Conservation (phyloP, 2,113 vertebrate species). For the Gadus chalcogrammus region DNA sequence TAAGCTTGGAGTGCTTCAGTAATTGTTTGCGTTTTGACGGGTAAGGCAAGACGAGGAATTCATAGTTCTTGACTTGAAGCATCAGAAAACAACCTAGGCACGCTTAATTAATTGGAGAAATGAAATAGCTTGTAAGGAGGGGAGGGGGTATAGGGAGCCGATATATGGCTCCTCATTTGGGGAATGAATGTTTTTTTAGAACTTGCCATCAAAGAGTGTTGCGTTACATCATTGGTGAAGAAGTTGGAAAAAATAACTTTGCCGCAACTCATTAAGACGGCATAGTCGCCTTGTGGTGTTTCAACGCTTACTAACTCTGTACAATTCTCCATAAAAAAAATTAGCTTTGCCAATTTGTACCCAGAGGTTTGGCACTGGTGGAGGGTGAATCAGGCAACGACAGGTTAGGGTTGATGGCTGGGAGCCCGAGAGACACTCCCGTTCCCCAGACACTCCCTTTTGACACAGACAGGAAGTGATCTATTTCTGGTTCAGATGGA, state of each 20-base stretch:
- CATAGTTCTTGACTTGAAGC: conserved; percentile 55
- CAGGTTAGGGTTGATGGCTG: neutral
- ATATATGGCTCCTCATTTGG: conserved; percentile 56
- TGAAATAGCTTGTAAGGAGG: conserved; percentile 51
- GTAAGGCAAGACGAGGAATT: conserved; percentile 40
- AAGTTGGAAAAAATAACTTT: neutral
- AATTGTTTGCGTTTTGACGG: conserved; percentile 69
- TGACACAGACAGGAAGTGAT: conserved; percentile 5
- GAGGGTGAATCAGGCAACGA: neutral
- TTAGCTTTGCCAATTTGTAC: neutral
- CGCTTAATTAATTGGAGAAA: conserved; percentile 61
- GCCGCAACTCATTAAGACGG: conserved; percentile 23
- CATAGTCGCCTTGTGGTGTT: neutral
- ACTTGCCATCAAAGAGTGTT: conserved; percentile 52
- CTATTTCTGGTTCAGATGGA: conserved; percentile 26
- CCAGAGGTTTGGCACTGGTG: conserved; percentile 14
- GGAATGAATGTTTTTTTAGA: conserved; percentile 54
- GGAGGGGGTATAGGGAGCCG: conserved; percentile 43
- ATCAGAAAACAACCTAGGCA: conserved; percentile 55
- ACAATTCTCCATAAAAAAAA: neutral
- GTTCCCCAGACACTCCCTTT: neutral
- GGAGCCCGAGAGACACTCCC: neutral
- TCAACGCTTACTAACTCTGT: no score
- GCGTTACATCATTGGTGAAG: conserved; percentile 9
- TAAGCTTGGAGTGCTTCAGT: conserved; percentile 51